A percentile compares a stretch with the other conserved stretches of the same genome.
Conservation (phyloP, 92 coral and sea anemone genomes). For the Bergia sp. region DNA sequence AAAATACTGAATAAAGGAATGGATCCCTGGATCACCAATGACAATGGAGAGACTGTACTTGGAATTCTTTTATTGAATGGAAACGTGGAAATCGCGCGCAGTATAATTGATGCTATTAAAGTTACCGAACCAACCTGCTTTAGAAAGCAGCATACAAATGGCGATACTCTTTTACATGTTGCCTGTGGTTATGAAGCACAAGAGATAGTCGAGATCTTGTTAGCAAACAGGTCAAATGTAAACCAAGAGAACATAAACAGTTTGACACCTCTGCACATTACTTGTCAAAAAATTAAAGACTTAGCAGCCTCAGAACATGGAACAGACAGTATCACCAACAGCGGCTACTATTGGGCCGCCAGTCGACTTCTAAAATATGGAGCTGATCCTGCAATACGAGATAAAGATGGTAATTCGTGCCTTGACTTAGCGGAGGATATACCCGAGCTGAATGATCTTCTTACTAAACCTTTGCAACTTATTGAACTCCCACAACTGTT, state of each 20-base stretch:
- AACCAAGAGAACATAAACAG: neutral
- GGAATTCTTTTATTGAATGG: neutral
- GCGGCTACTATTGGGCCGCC: neutral
- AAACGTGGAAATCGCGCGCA: neutral
- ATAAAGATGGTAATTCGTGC: conserved; percentile 17
- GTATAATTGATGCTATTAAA: neutral
- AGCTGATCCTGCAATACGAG: conserved; percentile 27
- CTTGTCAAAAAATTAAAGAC: neutral
- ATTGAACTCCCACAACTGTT: conserved; percentile 33
- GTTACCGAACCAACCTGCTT: neutral
- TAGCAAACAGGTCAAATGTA: neutral
- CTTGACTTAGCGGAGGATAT: neutral
- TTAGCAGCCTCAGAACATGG: neutral
- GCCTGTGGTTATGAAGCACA: neutral
- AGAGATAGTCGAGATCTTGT: neutral
- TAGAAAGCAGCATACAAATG: neutral
- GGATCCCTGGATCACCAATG: no score
- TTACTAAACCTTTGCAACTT: conserved; percentile 1
- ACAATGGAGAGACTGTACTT: neutral
- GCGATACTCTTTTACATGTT: neutral
- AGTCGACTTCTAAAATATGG: neutral
- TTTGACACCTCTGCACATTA: neutral
- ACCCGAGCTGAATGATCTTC: conserved; percentile 17
- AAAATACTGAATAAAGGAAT: no score
- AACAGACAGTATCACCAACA: neutral